Conservation (phyloP, 2,113 vertebrate species). For the Ascaphus truei region DNA sequence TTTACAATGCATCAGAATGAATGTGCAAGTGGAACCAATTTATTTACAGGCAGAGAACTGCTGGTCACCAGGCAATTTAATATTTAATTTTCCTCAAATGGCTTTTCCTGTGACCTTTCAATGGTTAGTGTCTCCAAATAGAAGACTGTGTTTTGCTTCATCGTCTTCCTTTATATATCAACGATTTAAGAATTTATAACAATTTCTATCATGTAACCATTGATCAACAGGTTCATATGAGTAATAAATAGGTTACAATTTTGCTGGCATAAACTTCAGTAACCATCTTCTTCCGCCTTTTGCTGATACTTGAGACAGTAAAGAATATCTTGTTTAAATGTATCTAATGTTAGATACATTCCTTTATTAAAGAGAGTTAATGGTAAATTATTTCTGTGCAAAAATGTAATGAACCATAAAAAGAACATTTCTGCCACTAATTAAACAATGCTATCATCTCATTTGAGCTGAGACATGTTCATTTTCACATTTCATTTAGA, state of each 20-base stretch:
- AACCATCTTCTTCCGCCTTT: background rate
- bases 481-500: no score
- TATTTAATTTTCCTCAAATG: slow-evolving; percentile 26
- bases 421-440: background rate
- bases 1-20: background rate
- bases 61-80: slow-evolving; percentile 22
- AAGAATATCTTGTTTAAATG: background rate
- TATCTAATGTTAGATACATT: no score
- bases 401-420: no score
- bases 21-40: background rate
- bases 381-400: no score
- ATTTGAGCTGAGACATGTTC: no score
- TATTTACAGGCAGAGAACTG: slow-evolving; percentile 12
- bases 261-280: background rate
- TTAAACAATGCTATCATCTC: no score
- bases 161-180: background rate
- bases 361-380: no score
- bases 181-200: background rate
- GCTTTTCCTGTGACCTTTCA: slow-evolving; percentile 9
- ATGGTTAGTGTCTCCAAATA: slow-evolving; percentile 11
- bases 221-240: background rate
- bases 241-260: background rate
- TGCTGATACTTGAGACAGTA: background rate
- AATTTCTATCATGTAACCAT: background rate
- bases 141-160: background rate